Base-by-base conservation (phyloP, 2,797 vertebrate species). In the Amazona ochrocephala region DNA sequence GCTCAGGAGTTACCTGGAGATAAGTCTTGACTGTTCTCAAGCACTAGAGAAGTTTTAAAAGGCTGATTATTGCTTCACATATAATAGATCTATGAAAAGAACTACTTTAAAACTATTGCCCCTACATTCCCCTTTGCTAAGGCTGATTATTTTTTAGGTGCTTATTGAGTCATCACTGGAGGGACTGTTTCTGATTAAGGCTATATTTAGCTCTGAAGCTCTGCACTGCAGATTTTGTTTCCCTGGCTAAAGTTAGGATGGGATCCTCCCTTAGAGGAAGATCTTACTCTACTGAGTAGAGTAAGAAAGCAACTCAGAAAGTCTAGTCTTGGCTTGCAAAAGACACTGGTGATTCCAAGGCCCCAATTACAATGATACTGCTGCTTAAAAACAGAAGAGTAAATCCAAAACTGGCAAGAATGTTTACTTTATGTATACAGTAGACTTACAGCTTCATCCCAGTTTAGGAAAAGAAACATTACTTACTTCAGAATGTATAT, bases 141-240 rank as follows among this genome's bases (percentile, higher is more conserved):
- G 45, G 12, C 37, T 75, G 37, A 87, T 47, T 79, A 16, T 66
- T 91, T 84, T 74, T 42, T 86, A 50, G 19, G 48, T 61, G 53
- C 42, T 76, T 81, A 51, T 51, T 79, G 30, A 84, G 47, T 62
- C 80, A 76, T 77, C 68, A 56, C 39, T 93, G 79, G 47, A 80
- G 53, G 42, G 26, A 53, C 32, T 74, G 73, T 77, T 91, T 86
- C 60, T 7, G 17, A n/a, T 37, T 60, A n/a, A 68, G 11, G 10
- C 60, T 96, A 60, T 78, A 79, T 84, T 95, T 87, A 81, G 66
- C 74, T 90, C 62, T 77, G 47, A 93, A 94, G 42, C 48, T 77
- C 66, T 89, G 27, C 48, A 80, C 66, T 89, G 27, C 47, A 66
- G 34, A 65, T 5, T 13, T 29, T 76, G 42, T 88, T 93, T 87